Base-by-base conservation (phyloP, 2,888 invertebrate species). In the Beris morrisii region DNA sequence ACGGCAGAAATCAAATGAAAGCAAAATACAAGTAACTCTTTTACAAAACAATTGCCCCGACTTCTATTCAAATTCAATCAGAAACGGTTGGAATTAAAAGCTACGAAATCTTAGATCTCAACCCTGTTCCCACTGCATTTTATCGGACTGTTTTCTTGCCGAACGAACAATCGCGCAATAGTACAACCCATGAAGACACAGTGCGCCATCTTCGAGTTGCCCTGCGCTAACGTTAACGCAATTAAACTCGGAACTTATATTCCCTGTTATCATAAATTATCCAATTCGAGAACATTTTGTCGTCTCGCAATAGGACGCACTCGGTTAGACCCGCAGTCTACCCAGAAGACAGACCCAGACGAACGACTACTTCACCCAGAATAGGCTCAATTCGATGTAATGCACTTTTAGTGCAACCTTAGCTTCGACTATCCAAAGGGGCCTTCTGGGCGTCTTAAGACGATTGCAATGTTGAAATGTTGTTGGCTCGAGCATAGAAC, bases 231-330 rank as follows among this genome's bases (percentile, higher is more conserved):
- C 59, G 69, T 69, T 67, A 65, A 69, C 66, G 71, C 72, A 72
- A 71, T 72, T 72, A 71, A 72, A 71, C 68, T 67, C 69, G 70
- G 22, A 72, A 71, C 69, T 69, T 69, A 72, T 65, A 71, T 70
- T 61, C 65, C 57, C 54, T 68, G 68, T 69, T 67, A 70, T 72
- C 71, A 72, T 71, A 72, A 72, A 72, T 70, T 72, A 72, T 72
- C 69, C 71, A 70, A 72, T 72, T 72, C 71, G 68, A 72, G 71
- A 70, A 71, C 71, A 71, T 71, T 72, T 72, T 72, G 72, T 72
- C 72, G 64, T 68, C 38, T 9, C 57, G 64, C 54, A 64, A 64
- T 64, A 61, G 50, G 50, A 50, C 50, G 30, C 52, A 50, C 61
- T 61, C 32, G 13, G 52, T 9, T 7, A 38, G 38, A 9, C 5